Conservation (phyloP, 2,888 invertebrate species). For the Orthonychiurus folsomi region DNA sequence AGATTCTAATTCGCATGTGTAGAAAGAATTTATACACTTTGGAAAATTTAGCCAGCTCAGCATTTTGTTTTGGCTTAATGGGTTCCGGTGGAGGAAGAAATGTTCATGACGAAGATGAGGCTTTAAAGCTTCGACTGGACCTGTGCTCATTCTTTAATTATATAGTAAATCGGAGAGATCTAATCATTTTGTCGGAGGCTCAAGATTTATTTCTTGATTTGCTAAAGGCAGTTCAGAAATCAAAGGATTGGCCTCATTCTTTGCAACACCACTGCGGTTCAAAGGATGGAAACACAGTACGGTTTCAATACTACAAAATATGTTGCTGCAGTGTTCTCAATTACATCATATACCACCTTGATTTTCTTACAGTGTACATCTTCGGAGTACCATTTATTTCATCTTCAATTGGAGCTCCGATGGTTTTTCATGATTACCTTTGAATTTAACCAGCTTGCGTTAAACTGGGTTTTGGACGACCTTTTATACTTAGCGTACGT, state of each 20-base stretch:
- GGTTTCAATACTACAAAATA: neutral
- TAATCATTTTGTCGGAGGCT: conserved; percentile 13
- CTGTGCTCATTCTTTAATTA: conserved; percentile 26
- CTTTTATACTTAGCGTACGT: conserved; percentile 25
- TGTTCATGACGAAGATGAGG: no score
- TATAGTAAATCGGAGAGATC: conserved; percentile 15
- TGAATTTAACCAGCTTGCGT: conserved; percentile 13
- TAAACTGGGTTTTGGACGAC: conserved; percentile 32
- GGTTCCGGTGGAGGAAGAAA: no score
- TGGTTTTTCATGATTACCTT: conserved; percentile 46
- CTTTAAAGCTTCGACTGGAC: conserved; percentile 29
- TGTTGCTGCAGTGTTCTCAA: neutral
- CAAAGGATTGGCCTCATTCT: conserved; percentile 21
- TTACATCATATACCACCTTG: conserved; percentile 10
- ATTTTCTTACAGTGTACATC: conserved; percentile 44
- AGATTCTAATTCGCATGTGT: conserved; percentile 21
- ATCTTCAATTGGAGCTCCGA: conserved; percentile 48
- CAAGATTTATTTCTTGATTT: conserved; percentile 24
- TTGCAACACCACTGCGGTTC: conserved; percentile 30
- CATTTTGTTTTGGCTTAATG: no score
- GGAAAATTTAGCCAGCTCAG: conserved; percentile 24
- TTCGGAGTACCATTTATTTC: conserved; percentile 49
- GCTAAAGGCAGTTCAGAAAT: conserved; percentile 20
- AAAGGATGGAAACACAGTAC: conserved; percentile 29
- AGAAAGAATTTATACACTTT: conserved; percentile 26